These are phyloP conservation scores for Thalassophryne amazonica DNA, from an alignment of 2,797 vertebrate species.

Conservation along the genomic window DNA sequence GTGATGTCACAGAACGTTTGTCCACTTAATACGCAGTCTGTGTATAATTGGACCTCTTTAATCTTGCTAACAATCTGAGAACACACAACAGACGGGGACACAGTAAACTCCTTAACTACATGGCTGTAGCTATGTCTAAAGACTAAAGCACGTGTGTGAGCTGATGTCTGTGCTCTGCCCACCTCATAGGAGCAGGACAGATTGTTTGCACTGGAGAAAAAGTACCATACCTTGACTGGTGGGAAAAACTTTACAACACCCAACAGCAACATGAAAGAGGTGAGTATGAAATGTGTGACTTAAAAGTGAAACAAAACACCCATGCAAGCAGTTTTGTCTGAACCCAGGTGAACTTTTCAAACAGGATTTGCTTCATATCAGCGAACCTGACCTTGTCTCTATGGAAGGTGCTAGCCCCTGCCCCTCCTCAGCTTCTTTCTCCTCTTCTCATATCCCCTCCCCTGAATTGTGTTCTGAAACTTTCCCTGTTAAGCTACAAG, in stretches of 20 bases:
- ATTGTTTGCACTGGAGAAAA: conserved; percentile 82
- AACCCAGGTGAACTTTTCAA: conserved; percentile 51
- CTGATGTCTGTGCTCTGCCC: background rate
- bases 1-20: too few species aligned
- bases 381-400: conserved; percentile 81
- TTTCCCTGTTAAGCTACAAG: conserved; percentile 81
- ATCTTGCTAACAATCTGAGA: too few species aligned
- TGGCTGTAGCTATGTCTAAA: background rate
- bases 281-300: conserved; percentile 56
- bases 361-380: conserved; percentile 88
- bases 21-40: too few species aligned
- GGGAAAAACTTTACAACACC: conserved; percentile 84
- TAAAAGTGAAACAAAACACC: background rate
- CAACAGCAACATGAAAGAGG: conserved; percentile 82
- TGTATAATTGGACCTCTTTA: too few species aligned
- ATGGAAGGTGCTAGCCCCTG: conserved; percentile 73
- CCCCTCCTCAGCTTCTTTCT: conserved; percentile 72
- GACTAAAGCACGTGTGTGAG: background rate
- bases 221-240: conserved; percentile 81
- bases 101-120: too few species aligned
- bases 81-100: too few species aligned
- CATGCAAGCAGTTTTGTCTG: conserved; percentile 14
- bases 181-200: conserved; percentile 87
- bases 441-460: conserved; percentile 74
- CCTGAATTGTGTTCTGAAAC: conserved; percentile 70